Base-by-base conservation (phyloP, 2,797 vertebrate genomes). In the Ceyx erithaca region DNA sequence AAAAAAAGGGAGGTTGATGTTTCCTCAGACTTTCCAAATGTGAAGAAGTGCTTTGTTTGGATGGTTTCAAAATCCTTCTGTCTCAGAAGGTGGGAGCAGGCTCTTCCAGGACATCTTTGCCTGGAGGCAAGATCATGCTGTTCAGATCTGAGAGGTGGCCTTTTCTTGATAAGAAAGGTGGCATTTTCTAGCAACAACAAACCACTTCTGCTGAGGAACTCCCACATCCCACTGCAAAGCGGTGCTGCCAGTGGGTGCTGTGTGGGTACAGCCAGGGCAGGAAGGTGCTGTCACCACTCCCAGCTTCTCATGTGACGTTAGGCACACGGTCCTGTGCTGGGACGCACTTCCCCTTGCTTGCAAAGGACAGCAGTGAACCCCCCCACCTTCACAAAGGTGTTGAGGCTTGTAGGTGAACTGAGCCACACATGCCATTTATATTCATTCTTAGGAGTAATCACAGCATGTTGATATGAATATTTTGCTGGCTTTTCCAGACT, bases 401-500 rank as follows among this genome's bases (percentile, higher is more conserved):
- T 69, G 33, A 69, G 66, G 48, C 33, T 69, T 37, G 66, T 26
- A 37, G 48, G 26, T 40, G 66, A 69, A 30, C 21, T 51, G 35
- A 52, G 48, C 19, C 19, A 6, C 33, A 16, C 26, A 22, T 68
- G 25, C 46, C 41, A 20, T 82, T 93, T 92, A 6, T 87, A 54
- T 49, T 67, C 58, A 23, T 71, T 80, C 40, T 45, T 46, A 69
- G 41, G 41, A 64, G 37, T 41, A 58, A 73, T 73, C 55, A 8
- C 5, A 3, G 48, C 2, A 0, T 35, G 68, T 30, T 71, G 77
- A 8, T 83, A 5, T 0, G n/a, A 75, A 9, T 79, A 41, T 76
- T 84, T 48, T 0, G 0, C 59, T 69, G 63, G 10, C 40, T 87
- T 86, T 93, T 81, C 63, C 9, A 3, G 46, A 4, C 30, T 46